Evolutionary conservation across 35 echinoderm and acorn worm species (phyloP).

Genomic region (Hemicentrotus pulcherrimus): DNA sequence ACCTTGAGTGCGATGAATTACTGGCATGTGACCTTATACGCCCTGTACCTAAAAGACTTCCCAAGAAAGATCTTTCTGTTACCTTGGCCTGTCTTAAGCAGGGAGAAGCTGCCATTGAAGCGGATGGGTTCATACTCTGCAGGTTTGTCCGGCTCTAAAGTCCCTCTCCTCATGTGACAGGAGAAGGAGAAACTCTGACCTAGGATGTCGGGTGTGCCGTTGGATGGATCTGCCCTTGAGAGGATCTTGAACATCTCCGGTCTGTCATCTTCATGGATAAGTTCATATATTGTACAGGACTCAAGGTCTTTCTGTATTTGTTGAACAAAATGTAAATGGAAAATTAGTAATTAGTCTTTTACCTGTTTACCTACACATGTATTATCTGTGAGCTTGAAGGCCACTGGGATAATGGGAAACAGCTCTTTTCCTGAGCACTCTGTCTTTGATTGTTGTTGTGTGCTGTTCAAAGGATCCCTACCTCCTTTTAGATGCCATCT

Average conservation of each 20-base stretch:
- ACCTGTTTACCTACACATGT: neutral
- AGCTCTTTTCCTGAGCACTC: neutral
- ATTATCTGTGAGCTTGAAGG: neutral
- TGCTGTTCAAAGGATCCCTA: neutral
- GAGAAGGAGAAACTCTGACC: slow-evolving; percentile 72
- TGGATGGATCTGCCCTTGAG: slow-evolving; percentile 69
- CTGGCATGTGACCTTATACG: no score
- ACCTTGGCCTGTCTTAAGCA: slow-evolving; percentile 72
- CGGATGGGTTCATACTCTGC: slow-evolving; percentile 77
- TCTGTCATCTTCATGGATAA: slow-evolving; percentile 90
- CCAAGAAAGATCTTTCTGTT: neutral
- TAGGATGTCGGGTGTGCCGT: slow-evolving; percentile 53
- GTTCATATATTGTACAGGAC: slow-evolving; percentile 88
- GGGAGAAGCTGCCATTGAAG: slow-evolving; percentile 86
- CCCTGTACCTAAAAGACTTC: no score
- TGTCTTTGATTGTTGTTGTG: neutral
- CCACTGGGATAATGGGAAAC: neutral
- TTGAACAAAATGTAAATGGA: neutral
- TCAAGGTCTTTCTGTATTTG: slow-evolving; percentile 81
- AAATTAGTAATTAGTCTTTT: neutral
- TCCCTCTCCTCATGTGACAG: slow-evolving; percentile 76
- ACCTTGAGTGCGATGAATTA: no score
- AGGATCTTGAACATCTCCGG: slow-evolving; percentile 98
- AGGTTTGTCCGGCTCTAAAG: slow-evolving; percentile 59
- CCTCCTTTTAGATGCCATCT: neutral